These are phyloP conservation scores for Gadus chalcogrammus DNA, from an alignment of 2,113 vertebrate genomes.

Conservation along the genomic window DNA sequence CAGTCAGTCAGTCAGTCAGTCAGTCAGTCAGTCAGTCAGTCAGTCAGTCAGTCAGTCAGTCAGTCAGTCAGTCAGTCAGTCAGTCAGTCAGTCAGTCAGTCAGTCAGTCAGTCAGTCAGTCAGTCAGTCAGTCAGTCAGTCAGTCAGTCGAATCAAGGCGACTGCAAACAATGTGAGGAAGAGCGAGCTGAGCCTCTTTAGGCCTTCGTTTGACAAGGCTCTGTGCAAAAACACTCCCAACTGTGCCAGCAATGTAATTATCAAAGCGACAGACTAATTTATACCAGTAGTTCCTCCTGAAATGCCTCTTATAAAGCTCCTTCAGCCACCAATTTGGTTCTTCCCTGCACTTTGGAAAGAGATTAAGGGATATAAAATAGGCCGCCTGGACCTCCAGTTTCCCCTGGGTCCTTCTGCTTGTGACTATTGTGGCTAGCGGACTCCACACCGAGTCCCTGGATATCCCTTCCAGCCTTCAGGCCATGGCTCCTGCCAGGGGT, in stretches of 20 bases:
- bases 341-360: slow-evolving; percentile 14
- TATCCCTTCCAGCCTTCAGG: too few species aligned
- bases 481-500: too few species aligned
- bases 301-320: slow-evolving; percentile 15
- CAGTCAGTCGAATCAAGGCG: too few species aligned
- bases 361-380: not conserved
- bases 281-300: slow-evolving; percentile 3
- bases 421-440: too few species aligned
- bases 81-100: not conserved
- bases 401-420: too few species aligned
- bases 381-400: not conserved
- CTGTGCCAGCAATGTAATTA: not conserved
- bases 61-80: too few species aligned
- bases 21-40: not conserved
- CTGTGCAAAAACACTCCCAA: not conserved
- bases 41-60: too few species aligned
- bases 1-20: too few species aligned
- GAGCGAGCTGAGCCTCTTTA: not conserved
- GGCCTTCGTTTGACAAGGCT: not conserved
- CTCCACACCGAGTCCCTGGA: too few species aligned
- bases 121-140: too few species aligned
- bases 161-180: not conserved
- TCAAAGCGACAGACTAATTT: slow-evolving; percentile 14
- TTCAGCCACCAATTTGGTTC: slow-evolving; percentile 8
- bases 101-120: too few species aligned